Evolutionary conservation across 2,113 vertebrate species (phyloP).

Genomic region (Nematolebias whitei): DNA sequence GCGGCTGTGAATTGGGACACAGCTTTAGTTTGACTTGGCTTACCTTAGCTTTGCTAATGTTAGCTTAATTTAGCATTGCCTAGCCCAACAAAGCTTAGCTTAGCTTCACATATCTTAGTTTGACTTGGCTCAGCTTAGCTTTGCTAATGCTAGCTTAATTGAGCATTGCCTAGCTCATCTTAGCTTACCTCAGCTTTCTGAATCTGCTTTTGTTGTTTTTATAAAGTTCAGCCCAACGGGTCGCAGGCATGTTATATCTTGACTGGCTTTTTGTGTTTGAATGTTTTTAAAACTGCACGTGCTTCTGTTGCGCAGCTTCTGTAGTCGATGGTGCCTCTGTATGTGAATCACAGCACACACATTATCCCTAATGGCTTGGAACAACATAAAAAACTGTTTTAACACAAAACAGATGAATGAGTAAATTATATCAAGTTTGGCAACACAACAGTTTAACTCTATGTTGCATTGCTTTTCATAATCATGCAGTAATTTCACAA

Average conservation of each 20-base stretch:
- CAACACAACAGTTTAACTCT: conserved; percentile 48
- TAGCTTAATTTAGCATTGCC: too few relatives aligned
- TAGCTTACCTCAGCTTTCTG: neutral
- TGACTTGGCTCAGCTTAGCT: neutral
- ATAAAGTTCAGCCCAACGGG: neutral
- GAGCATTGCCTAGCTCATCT: neutral
- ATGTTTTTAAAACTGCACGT: conserved; percentile 9
- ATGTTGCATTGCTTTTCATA: conserved; percentile 66
- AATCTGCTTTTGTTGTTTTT: conserved; percentile 6
- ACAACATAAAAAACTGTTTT: neutral
- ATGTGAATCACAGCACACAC: conserved; percentile 47
- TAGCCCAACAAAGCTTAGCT: too few relatives aligned
- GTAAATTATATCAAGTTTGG: neutral
- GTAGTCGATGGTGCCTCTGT: neutral
- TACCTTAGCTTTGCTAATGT: too few relatives aligned
- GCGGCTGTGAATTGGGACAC: too few relatives aligned
- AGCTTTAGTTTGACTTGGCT: too few relatives aligned
- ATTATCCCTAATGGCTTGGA: neutral
- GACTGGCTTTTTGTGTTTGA: conserved; percentile 23
- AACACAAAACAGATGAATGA: neutral
- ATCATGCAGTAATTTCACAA: neutral
- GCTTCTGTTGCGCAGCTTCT: neutral
- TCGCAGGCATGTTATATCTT: conserved; percentile 4
- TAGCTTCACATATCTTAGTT: neutral
- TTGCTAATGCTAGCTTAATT: neutral